Base-by-base conservation (phyloP, 2,113 vertebrate genomes). In the Amphiprion ocellaris region DNA sequence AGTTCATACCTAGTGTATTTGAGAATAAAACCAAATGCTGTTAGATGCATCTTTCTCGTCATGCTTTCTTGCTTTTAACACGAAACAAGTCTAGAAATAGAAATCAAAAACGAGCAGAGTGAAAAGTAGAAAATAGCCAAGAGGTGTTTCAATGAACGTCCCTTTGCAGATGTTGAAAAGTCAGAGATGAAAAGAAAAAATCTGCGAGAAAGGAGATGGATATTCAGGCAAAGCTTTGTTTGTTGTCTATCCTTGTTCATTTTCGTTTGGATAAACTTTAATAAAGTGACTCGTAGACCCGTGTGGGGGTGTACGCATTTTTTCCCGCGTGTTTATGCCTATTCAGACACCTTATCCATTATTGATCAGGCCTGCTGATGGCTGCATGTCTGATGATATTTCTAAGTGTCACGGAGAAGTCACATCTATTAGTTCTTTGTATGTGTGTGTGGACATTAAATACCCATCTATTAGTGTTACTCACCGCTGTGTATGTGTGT, bases 401-500 rank as follows among this genome's bases (percentile, higher is more conserved):
- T 64, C 61, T 0, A 55, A 72, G 58, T 66, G 65, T 87, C 88
- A 88, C 84, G 58, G 24, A 88, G 41, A 84, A 92, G 87, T 61
- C 65, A 69, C 91, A 92, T 92, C 73, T 89, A 90, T 93, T 89
- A 84, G 76, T 61, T 71, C 53, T 74, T 7, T 53, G 52, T 55
- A 33, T 64, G 70, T 85, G 71, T 85, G 87, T 80, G 69, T 53
- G 26, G 81, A 74, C 83, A 52, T 90, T 83, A 78, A 85, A 82
- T 80, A 76, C 5, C 77, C 61, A 46, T 84, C 80, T 65, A 76
- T 84, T 67, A 44, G 26, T 10, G 37, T 74, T 63, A 55, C 71
- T 84, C 33, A n/a, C 63, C 54, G 55, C 49, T 61, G 1, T 49
- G 67, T 49, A 24, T 33, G 66, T 37, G 50, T 63, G 74, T 64